phyloP scores from a whole-genome alignment of 2,797 vertebrate genomes.

The Leucoraja ocellata region DNA sequence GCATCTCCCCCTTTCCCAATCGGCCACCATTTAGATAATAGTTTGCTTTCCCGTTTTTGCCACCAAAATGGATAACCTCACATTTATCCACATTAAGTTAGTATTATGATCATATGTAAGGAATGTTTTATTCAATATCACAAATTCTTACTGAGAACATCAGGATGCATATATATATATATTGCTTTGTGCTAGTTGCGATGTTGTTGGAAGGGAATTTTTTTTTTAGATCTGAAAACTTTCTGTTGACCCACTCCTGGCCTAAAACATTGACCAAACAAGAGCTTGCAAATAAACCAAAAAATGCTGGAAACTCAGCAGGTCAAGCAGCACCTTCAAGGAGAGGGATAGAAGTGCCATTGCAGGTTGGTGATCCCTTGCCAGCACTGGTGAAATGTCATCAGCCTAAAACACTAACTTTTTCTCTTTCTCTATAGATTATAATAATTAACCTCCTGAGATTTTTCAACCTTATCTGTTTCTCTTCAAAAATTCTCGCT shows the following conservation, averaged over 20 bases:
- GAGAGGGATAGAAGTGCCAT: background rate
- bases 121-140: background rate
- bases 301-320: background rate
- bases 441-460: background rate
- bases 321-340: background rate
- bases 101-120: background rate
- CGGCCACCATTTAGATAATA: no score
- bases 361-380: no score
- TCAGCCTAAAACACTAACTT: background rate
- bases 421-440: background rate
- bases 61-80: no score
- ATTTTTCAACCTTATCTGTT: background rate
- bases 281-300: no score
- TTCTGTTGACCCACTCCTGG: background rate
- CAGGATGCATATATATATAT: background rate
- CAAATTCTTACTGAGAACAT: background rate
- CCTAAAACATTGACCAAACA: background rate
- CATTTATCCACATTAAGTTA: no score
- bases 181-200: background rate
- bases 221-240: background rate
- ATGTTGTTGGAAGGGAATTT: background rate
- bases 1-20: no score
- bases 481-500: background rate
- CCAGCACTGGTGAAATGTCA: background rate
- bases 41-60: no score